A percentile compares a stretch with the other conserved stretches of the same genome.
These are phyloP conservation scores for Dendrophyllia cribrosa DNA, from an alignment of 64 coral and sea anemone genomes.

Conservation along the genomic window DNA sequence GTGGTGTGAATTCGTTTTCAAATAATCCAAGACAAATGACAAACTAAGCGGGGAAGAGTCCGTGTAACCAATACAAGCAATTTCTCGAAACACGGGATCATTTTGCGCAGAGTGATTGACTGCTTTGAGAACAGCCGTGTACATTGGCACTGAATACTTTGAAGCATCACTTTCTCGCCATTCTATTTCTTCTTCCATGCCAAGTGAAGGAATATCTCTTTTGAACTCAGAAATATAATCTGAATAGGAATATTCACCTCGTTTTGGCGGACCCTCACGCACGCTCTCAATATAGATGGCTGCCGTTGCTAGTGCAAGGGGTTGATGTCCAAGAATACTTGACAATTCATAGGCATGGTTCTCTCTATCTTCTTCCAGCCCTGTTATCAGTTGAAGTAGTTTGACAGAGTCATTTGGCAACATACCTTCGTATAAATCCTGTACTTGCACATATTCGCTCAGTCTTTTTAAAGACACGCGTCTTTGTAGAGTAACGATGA, in stretches of 20 bases:
- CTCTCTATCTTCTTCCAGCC: conserved; percentile 4
- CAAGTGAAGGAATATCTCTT: conserved; percentile 61
- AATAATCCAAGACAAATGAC: conserved; percentile 57
- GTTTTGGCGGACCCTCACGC: conserved; percentile 70
- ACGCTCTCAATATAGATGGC: conserved; percentile 85
- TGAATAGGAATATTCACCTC: conserved; percentile 58
- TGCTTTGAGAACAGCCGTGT: conserved; percentile 74
- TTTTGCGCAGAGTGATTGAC: conserved; percentile 70
- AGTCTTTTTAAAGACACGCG: conserved; percentile 64
- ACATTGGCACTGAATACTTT: conserved; percentile 74
- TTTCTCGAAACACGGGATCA: conserved; percentile 74
- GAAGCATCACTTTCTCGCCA: conserved; percentile 81
- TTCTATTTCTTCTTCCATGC: conserved; percentile 73
- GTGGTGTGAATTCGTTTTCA: conserved; percentile 63
- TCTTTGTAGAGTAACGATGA: conserved; percentile 66
- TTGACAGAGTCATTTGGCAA: conserved; percentile 48
- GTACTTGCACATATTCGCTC: conserved; percentile 57
- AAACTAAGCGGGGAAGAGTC: conserved; percentile 77
- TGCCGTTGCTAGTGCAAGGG: conserved; percentile 69
- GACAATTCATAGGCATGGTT: conserved; percentile 41
- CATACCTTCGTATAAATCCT: conserved; percentile 83
- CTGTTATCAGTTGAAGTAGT: conserved; percentile 69
- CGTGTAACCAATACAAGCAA: conserved; percentile 68
- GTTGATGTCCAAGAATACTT: conserved; percentile 57
- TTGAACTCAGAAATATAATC: conserved; percentile 87